These are phyloP conservation scores for Mimachlamys varia DNA, from an alignment of 2,888 invertebrate species.

Conservation along the genomic window DNA sequence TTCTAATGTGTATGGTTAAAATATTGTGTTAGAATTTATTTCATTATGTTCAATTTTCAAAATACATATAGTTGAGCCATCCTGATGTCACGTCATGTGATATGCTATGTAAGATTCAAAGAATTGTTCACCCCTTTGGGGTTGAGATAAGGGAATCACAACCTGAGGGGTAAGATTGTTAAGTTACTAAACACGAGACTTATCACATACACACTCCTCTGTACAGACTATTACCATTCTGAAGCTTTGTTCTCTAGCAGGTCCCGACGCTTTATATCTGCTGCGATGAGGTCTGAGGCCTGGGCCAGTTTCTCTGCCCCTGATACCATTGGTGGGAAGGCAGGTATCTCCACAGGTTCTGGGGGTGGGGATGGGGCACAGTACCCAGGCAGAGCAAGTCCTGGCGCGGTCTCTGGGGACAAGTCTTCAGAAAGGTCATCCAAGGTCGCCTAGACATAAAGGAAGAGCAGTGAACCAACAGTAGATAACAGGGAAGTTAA, in stretches of 20 bases:
- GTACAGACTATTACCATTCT: conserved; percentile 67
- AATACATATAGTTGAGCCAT: too few species aligned
- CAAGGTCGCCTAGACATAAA: conserved; percentile 28
- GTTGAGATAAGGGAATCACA: too few species aligned
- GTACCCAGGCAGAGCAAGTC: conserved; percentile 76
- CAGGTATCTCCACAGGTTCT: conserved; percentile 60
- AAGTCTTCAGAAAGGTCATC: conserved; percentile 66
- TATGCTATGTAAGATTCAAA: too few species aligned
- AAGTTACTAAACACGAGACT: too few species aligned
- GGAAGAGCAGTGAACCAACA: not conserved
- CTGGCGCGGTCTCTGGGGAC: conserved; percentile 66
- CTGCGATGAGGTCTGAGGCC: conserved; percentile 72
- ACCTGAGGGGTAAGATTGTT: too few species aligned
- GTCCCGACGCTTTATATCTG: conserved; percentile 73
- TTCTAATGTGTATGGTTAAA: too few species aligned
- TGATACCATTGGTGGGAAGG: conserved; percentile 68
- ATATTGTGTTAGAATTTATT: too few species aligned
- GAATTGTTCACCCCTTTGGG: too few species aligned
- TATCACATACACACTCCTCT: too few species aligned
- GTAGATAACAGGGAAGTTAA: not conserved
- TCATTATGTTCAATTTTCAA: too few species aligned
- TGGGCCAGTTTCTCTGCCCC: conserved; percentile 52
- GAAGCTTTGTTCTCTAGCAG: conserved; percentile 73
- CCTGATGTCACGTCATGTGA: too few species aligned
- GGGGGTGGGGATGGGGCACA: conserved; percentile 59